Percentiles rank a stretch among this genome's conserved stretches.
Conservation (phyloP, 2,888 invertebrate species). For the Malthinus seriepunctatus region DNA sequence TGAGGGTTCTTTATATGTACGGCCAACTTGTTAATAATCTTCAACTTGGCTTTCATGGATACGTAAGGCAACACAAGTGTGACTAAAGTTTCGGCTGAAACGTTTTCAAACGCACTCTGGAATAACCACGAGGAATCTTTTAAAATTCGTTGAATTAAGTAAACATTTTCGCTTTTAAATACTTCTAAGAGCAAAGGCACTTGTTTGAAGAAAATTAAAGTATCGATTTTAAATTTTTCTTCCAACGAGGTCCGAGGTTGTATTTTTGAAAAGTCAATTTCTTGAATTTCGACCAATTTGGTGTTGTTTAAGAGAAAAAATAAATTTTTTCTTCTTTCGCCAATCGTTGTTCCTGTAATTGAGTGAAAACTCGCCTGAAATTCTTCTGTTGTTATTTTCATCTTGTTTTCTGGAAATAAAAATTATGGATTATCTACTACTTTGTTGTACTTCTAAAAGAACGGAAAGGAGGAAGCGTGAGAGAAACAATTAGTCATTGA, state of each 20-base stretch:
- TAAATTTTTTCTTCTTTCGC: slow-evolving; percentile 14
- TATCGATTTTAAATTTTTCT: slow-evolving; percentile 24
- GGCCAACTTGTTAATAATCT: slow-evolving; percentile 22
- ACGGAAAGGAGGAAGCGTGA: background rate
- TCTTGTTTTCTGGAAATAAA: background rate
- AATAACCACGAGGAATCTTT: slow-evolving; percentile 24
- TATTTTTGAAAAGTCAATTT: slow-evolving; percentile 11
- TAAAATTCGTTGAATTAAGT: slow-evolving; percentile 18
- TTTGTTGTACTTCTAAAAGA: too few relatives aligned
- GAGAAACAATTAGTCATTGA: background rate
- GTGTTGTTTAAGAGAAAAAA: slow-evolving; percentile 7
- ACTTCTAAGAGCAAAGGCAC: slow-evolving; percentile 19
- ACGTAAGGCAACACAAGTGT: slow-evolving; percentile 16
- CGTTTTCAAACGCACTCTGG: slow-evolving; percentile 13
- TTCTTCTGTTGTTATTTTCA: slow-evolving; percentile 7
- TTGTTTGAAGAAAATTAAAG: slow-evolving; percentile 20
- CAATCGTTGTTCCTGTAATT: slow-evolving; percentile 11
- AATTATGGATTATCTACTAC: background rate
- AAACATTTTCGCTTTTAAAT: slow-evolving; percentile 21
- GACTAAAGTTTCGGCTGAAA: slow-evolving; percentile 15
- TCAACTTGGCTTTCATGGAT: slow-evolving; percentile 20
- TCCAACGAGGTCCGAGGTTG: slow-evolving; percentile 13
- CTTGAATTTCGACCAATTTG: background rate
- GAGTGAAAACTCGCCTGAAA: slow-evolving; percentile 13
- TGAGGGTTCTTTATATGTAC: slow-evolving; percentile 11